These are phyloP conservation scores for Xestia ashworthii DNA, from an alignment of 2,888 invertebrate genomes.

Conservation along the genomic window DNA sequence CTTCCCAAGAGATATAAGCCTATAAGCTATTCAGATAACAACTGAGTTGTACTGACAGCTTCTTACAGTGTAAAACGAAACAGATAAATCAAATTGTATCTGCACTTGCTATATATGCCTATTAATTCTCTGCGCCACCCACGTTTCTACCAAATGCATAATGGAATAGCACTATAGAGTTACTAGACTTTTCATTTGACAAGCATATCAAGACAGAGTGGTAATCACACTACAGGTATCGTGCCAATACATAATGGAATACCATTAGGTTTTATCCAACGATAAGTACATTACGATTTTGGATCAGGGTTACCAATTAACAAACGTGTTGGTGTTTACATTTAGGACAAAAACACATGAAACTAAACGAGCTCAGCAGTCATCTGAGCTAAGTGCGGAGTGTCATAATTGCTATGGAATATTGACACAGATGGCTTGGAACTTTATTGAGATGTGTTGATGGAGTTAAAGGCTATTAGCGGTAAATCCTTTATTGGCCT, in stretches of 20 bases:
- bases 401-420: neutral
- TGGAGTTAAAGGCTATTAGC: neutral
- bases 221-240: neutral
- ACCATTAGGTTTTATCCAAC: conserved; percentile 21
- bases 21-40: neutral
- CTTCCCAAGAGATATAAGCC: neutral
- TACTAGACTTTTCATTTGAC: conserved; percentile 38
- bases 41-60: neutral
- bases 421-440: neutral
- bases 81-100: conserved; percentile 12
- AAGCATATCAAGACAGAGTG: conserved; percentile 24
- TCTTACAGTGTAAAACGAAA: neutral
- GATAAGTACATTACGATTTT: conserved; percentile 16
- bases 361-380: neutral
- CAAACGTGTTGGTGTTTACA: neutral
- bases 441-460: neutral
- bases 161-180: conserved; percentile 21
- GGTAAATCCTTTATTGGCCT: neutral
- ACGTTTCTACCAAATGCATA: conserved; percentile 14
- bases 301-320: neutral
- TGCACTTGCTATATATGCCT: conserved; percentile 3
- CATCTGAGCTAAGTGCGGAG: neutral
- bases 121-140: conserved; percentile 11
- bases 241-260: conserved; percentile 43
- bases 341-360: neutral